Evolutionary conservation across 2,888 invertebrate genomes (phyloP).

Genomic region (Coleophora deauratella): DNA sequence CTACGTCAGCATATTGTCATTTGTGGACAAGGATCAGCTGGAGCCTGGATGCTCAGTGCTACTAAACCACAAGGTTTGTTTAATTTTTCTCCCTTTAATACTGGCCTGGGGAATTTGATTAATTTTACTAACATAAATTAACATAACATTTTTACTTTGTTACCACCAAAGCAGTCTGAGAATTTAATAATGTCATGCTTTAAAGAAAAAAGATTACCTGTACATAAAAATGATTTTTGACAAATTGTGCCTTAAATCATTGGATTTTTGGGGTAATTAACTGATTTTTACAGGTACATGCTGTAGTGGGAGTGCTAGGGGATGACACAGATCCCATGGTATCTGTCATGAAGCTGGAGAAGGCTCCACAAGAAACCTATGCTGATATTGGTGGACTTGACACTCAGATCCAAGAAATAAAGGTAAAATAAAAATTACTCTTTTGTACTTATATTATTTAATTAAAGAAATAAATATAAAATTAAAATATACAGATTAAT

Average conservation of each 20-base stretch:
- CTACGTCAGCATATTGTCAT: slow-evolving; percentile 98
- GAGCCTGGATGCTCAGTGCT: slow-evolving; percentile 99
- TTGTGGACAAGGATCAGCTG: slow-evolving; percentile 99
- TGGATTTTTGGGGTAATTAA: no score
- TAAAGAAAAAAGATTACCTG: no score
- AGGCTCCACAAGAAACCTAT: slow-evolving; percentile 99
- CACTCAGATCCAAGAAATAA: slow-evolving; percentile 88
- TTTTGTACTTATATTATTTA: no score
- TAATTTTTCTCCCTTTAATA: background rate
- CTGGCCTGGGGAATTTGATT: no score
- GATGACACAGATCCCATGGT: slow-evolving; percentile 99
- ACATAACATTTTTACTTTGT: no score
- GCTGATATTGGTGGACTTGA: slow-evolving; percentile 99
- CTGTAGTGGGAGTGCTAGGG: slow-evolving; percentile 98
- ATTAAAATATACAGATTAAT: no score
- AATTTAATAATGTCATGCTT: no score
- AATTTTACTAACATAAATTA: no score
- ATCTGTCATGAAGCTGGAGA: slow-evolving; percentile 99
- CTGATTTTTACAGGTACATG: slow-evolving; percentile 83
- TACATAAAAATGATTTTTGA: no score
- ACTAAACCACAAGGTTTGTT: slow-evolving; percentile 92
- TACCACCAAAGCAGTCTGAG: no score
- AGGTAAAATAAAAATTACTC: slow-evolving; percentile 38
- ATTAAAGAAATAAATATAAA: no score
- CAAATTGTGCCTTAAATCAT: no score